Base-by-base conservation (phyloP, 2,113 vertebrate genomes). In the Tor tambroides region DNA sequence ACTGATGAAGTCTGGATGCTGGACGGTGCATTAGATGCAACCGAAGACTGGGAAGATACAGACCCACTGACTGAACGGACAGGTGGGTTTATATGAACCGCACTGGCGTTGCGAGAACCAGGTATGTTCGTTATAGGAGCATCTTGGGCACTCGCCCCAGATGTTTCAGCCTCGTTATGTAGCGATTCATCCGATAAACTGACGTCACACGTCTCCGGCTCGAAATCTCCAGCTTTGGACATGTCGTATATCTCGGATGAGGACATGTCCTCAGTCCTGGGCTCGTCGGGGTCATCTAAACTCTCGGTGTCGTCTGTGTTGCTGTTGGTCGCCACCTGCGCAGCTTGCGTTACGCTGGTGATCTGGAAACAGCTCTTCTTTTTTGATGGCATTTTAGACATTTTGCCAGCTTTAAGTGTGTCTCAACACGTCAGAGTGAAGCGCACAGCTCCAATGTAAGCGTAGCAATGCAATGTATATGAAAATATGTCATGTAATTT, bases 281-380 rank as follows among this genome's bases (percentile, higher is more conserved):
- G 97, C 91, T 99, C 98, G 92, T 99, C 98, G 12, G 97, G 97
- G 92, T 99, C 98, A 46, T 99, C 98, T 94, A 99, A 93, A 93
- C 96, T 98, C 95, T 99, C 98, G 0, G 97, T 97, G 93, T 99
- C 98, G 93, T 99, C 98, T 1, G 97, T 93, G 91, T 95, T 95
- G 80, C 93, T 94, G 91, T 95, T 96, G 14, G 95, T 96, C 88
- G 96, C 97, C 93, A 97, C 97, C 94, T 99, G 98, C 80, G 98
- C 23, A 61, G 56, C 98, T 93, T 98, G 97, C 90, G 97, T 99
- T 92, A 99, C 98, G 91, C 98, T 99, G 21, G 98, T 99, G 94
- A 99, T 99, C 95, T 99, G 98, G 92, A 99, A 99, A 89, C 98
- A 99, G 96, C 98, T 99, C 94, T 99, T 99, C 92, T 99, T 99